Conservation (phyloP, 2,888 invertebrate species). For the Drosophila eohydei region DNA sequence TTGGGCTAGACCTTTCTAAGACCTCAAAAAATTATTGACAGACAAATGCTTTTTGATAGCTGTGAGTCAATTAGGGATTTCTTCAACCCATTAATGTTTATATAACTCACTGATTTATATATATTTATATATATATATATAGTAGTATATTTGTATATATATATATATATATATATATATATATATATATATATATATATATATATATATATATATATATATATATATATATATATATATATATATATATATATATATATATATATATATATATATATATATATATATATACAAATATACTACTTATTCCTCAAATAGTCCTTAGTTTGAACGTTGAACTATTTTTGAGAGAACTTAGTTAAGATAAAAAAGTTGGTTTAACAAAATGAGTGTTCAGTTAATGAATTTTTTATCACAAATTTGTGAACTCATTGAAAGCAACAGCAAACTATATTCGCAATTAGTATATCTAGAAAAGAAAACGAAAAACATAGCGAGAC, state of each 20-base stretch:
- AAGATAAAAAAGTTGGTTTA: background rate
- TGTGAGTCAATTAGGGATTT: conserved; percentile 25
- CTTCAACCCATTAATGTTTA: conserved; percentile 11
- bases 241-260: no score
- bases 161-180: no score
- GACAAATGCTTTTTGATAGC: conserved; percentile 11
- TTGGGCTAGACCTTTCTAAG: background rate
- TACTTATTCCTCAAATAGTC: no score
- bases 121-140: background rate
- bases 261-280: conserved; percentile 2
- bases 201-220: no score
- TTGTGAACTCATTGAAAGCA: background rate
- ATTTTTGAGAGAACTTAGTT: background rate
- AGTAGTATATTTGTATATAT: no score
- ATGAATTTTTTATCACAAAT: background rate
- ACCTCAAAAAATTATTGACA: background rate
- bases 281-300: background rate
- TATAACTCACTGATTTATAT: conserved; percentile 14
- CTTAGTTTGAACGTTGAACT: no score
- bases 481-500: background rate
- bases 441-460: background rate
- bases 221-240: no score
- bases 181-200: no score
- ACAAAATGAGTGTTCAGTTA: background rate
- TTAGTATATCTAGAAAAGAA: conserved; percentile 1